phyloP scores from a whole-genome alignment of 2,113 vertebrate genomes.

The Dromaius novaehollandiae region DNA sequence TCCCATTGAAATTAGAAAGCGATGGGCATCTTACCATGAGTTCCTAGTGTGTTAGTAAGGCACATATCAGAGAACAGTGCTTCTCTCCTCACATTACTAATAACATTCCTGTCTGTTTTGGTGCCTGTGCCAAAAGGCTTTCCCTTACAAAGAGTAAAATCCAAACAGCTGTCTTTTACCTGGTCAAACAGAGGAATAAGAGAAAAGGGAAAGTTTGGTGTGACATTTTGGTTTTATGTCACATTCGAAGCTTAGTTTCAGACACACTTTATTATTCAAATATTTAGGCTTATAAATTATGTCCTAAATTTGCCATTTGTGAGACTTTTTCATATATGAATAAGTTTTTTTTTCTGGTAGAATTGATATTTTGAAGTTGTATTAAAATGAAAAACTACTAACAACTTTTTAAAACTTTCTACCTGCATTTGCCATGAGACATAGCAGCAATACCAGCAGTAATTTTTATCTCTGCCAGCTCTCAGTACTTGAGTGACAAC shows the following conservation, averaged over 20 bases:
- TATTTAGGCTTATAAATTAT: neutral
- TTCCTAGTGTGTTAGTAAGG: neutral
- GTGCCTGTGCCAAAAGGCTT: neutral
- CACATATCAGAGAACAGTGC: neutral
- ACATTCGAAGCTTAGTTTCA: neutral
- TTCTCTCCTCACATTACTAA: neutral
- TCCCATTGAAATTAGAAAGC: slow-evolving; percentile 33
- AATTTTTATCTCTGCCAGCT: neutral
- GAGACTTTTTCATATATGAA: neutral
- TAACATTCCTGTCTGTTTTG: neutral
- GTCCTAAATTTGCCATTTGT: neutral
- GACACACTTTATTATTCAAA: neutral
- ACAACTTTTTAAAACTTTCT: neutral
- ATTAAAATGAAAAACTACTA: neutral
- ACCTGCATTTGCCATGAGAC: neutral
- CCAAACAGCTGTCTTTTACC: neutral
- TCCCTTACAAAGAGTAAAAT: neutral
- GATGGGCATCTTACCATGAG: slow-evolving; percentile 6
- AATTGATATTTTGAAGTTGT: neutral
- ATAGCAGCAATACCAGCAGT: neutral
- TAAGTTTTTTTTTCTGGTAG: neutral
- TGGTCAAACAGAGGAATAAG: neutral
- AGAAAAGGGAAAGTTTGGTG: neutral
- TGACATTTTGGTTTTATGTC: neutral
- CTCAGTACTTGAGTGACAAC: neutral